These are phyloP conservation scores for Mesocentrotus franciscanus DNA, from an alignment of 53 echinoderm and acorn worm species.

Conservation along the genomic window DNA sequence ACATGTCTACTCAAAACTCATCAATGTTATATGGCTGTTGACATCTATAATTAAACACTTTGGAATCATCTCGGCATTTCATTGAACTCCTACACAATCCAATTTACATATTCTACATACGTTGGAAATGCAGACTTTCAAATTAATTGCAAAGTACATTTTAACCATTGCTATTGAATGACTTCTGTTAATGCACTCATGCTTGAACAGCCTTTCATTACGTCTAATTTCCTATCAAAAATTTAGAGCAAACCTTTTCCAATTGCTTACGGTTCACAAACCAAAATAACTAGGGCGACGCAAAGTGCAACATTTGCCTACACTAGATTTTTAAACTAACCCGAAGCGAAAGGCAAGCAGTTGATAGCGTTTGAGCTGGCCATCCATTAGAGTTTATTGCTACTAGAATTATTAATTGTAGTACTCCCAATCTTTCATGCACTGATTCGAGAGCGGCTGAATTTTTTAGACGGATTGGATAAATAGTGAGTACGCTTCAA, in stretches of 20 bases:
- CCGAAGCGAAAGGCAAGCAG: slow-evolving; percentile 1
- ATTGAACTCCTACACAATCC: not conserved
- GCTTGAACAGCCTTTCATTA: slow-evolving; percentile 26
- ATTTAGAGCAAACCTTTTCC: not conserved
- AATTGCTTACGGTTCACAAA: not conserved
- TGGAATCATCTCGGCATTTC: not conserved
- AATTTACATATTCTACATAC: not conserved
- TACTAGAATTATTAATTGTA: slow-evolving; percentile 55
- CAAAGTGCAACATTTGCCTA: slow-evolving; percentile 44
- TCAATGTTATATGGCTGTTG: not conserved
- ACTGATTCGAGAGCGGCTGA: not conserved
- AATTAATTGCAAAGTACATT: slow-evolving; percentile 32
- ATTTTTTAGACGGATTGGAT: slow-evolving; percentile 8
- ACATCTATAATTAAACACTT: not conserved
- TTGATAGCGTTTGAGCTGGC: slow-evolving; percentile 29
- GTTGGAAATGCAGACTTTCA: not conserved
- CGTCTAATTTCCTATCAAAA: slow-evolving; percentile 49
- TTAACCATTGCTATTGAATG: not conserved
- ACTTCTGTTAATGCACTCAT: slow-evolving; percentile 35
- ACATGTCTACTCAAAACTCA: too few relatives aligned
- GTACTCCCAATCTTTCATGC: slow-evolving; percentile 23
- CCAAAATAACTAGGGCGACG: slow-evolving; percentile 6
- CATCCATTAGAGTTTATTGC: slow-evolving; percentile 59
- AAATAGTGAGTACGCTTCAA: slow-evolving; percentile 43
- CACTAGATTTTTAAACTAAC: slow-evolving; percentile 27